phyloP scores from a whole-genome alignment of 2,113 vertebrate genomes.

The Uropsilus gracilis region DNA sequence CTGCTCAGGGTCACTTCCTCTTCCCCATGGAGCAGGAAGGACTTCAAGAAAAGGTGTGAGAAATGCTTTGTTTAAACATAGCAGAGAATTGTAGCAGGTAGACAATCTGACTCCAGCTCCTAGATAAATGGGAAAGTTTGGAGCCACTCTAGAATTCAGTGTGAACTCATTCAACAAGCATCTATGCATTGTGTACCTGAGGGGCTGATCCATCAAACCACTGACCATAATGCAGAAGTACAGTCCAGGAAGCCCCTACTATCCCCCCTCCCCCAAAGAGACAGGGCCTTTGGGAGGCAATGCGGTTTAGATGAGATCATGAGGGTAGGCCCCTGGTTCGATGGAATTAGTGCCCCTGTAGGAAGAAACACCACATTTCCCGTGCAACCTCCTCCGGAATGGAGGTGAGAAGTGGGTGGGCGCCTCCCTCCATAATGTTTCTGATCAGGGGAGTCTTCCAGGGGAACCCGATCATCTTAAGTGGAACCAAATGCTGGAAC shows the following conservation, averaged over 20 bases:
- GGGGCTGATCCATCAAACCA: not conserved
- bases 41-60: not conserved
- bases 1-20: not conserved
- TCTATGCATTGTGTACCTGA: not conserved
- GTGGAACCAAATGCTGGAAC: too few relatives aligned
- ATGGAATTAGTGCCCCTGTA: not conserved
- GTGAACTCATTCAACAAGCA: not conserved
- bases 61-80: slow-evolving; percentile 1
- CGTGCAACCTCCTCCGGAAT: too few relatives aligned
- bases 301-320: not conserved
- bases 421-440: too few relatives aligned
- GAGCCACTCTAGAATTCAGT: not conserved
- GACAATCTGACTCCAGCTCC: not conserved
- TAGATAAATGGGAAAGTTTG: not conserved
- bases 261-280: not conserved
- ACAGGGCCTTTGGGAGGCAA: not conserved
- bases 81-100: not conserved
- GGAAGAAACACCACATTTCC: not conserved
- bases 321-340: not conserved
- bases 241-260: not conserved
- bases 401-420: too few relatives aligned
- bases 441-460: too few relatives aligned
- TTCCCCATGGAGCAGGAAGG: not conserved
- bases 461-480: too few relatives aligned
- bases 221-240: not conserved